A percentile compares a stretch with the other conserved stretches of the same genome.
These are phyloP conservation scores for Fulmarus glacialis DNA, from an alignment of 2,113 vertebrate genomes.

Conservation along the genomic window DNA sequence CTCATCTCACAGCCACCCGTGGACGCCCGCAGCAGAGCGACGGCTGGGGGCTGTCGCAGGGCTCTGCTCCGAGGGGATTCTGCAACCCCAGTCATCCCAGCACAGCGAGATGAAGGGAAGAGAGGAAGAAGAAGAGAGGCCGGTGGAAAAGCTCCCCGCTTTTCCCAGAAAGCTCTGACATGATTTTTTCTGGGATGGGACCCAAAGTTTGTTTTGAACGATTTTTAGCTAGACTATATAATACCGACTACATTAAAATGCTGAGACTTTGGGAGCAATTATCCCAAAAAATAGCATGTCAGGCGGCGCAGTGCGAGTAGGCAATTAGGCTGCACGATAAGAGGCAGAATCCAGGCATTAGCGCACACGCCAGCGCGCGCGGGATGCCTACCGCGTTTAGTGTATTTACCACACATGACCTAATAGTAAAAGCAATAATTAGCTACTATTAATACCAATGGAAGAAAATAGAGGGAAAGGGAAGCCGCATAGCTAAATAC, in stretches of 20 bases:
- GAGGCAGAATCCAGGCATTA: conserved; percentile 30
- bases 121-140: background rate
- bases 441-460: conserved; percentile 43
- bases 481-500: background rate
- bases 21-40: background rate
- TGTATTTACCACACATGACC: conserved; percentile 49
- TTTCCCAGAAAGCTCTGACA: background rate
- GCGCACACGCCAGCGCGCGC: background rate
- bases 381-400: background rate
- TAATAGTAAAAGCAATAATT: conserved; percentile 61
- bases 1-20: background rate
- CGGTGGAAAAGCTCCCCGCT: background rate
- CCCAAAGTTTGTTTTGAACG: background rate
- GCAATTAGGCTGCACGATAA: conserved; percentile 39
- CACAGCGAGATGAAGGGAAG: background rate
- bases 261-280: conserved; percentile 48
- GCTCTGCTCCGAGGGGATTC: background rate
- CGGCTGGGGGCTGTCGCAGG: background rate
- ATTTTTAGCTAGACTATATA: background rate
- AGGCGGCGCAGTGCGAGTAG: background rate
- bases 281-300: conserved; percentile 23
- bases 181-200: background rate
- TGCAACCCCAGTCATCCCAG: background rate
- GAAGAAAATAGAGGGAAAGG: background rate
- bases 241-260: background rate